Percentiles rank a stretch among this genome's conserved stretches.
phyloP scores from a whole-genome alignment of 2,888 invertebrate species.

The Trachelus stipa region DNA sequence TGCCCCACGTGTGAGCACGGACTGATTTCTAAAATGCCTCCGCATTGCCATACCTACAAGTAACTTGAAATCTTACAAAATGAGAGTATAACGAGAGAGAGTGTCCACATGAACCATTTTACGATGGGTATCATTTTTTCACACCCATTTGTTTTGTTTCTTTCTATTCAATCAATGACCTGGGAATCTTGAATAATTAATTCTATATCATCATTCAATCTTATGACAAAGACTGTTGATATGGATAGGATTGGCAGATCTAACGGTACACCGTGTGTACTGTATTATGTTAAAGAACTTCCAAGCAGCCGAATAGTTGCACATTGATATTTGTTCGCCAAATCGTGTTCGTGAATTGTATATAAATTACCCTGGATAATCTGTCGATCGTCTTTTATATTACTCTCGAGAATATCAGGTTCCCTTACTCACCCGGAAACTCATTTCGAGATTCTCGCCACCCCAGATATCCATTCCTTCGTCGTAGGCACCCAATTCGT shows the following conservation, averaged over 20 bases:
- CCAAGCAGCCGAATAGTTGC: background rate
- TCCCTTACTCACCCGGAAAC: conserved; percentile 80
- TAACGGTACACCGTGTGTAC: background rate
- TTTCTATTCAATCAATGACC: background rate
- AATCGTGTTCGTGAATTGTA: background rate
- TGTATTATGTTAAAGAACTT: background rate
- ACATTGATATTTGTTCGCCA: background rate
- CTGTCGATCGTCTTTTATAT: background rate
- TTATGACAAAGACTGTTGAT: background rate
- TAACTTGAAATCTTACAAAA: conserved; percentile 42
- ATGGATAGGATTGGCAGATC: background rate
- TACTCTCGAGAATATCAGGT: background rate
- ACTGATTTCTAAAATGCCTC: conserved; percentile 93
- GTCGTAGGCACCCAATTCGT: conserved; percentile 97
- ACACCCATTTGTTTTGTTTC: background rate
- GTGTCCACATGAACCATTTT: background rate
- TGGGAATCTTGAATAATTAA: background rate
- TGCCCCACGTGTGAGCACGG: conserved; percentile 97
- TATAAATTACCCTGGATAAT: background rate
- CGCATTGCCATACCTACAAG: conserved; percentile 95
- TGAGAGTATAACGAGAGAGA: background rate
- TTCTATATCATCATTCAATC: background rate
- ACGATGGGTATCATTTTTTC: background rate
- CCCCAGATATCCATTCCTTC: conserved; percentile 99
- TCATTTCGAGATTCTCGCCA: conserved; percentile 95